Evolutionary conservation across 2,113 vertebrate genomes (phyloP).

Genomic region (Urocitellus parryii): DNA sequence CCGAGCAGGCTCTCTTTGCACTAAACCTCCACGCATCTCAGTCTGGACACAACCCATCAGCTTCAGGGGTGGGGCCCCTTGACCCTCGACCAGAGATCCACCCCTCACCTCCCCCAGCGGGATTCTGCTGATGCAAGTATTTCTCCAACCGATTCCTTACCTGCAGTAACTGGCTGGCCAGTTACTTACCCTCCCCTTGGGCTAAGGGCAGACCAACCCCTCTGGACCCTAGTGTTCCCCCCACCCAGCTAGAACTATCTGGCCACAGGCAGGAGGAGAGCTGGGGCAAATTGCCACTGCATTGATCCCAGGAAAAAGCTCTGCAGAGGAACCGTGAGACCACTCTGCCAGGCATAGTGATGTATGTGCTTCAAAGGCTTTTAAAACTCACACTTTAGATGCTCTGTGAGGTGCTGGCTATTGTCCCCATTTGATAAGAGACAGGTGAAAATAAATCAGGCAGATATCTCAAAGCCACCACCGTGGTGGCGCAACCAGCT

Average conservation of each 20-base stretch:
- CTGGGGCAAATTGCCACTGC: not conserved
- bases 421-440: not conserved
- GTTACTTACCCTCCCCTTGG: not conserved
- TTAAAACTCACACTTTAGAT: not conserved
- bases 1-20: not conserved
- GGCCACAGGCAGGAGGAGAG: not conserved
- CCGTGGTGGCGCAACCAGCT: no score
- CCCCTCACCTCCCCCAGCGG: not conserved
- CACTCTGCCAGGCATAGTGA: not conserved
- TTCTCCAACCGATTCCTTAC: conserved; percentile 18
- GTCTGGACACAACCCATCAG: not conserved
- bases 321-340: not conserved
- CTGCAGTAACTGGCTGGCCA: not conserved
- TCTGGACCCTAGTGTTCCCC: not conserved
- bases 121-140: conserved; percentile 76
- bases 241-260: not conserved
- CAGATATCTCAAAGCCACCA: not conserved
- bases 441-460: not conserved
- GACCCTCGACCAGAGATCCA: conserved; percentile 45
- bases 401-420: not conserved
- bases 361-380: not conserved
- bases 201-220: not conserved
- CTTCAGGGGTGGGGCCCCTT: conserved; percentile 27
- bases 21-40: not conserved
- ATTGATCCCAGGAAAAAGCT: conserved; percentile 47